Evolutionary conservation across 2,888 invertebrate genomes (phyloP), one percentile per base, ranked within the genome.

Genomic region (Sepiola atlantica): DNA sequence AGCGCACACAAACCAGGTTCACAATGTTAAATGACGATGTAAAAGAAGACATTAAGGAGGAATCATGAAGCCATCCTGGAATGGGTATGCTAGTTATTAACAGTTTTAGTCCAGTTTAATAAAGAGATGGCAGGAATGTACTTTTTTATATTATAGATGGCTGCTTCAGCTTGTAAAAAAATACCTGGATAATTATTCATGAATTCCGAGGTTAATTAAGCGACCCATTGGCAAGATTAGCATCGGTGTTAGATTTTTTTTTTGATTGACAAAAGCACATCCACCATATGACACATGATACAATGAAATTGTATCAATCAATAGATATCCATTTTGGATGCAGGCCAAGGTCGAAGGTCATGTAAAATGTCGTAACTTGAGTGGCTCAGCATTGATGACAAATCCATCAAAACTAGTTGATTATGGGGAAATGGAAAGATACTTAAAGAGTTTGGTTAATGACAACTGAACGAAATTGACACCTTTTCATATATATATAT

Each of bases 281-380:
- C 32, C 16, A n/a, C 14, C n/a, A 77, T 77, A 77, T 77, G 16
- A 77, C 16, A n/a, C 32, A n/a, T 77, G 12, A 32, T 32, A 77
- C 77, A 77, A 77, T 77, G n/a, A n/a, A n/a, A 77, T 77, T 77
- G 32, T 77, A 77, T 77, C 77, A 77, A 77, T 77, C 77, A 77
- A 77, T 77, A 77, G 16, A 32, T 16, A n/a, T 14, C 77, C n/a
- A 77, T 77, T 77, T 18, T 32, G 77, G 77, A n/a, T n/a, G 20
- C n/a, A n/a, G n/a, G 77, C 77, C 77, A n/a, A 77, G 77, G 77
- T 77, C n/a, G 4, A 32, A n/a, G 77, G 77, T 77, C 77, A 77
- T 77, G n/a, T n/a, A 77, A 77, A 77, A 77, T 77, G 77, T 16
- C 77, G 32, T 77, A 18, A 77, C 77, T n/a, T n/a, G 77, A 77